Conservation (phyloP, 2,113 vertebrate species). For the Acrocephalus kingi region DNA sequence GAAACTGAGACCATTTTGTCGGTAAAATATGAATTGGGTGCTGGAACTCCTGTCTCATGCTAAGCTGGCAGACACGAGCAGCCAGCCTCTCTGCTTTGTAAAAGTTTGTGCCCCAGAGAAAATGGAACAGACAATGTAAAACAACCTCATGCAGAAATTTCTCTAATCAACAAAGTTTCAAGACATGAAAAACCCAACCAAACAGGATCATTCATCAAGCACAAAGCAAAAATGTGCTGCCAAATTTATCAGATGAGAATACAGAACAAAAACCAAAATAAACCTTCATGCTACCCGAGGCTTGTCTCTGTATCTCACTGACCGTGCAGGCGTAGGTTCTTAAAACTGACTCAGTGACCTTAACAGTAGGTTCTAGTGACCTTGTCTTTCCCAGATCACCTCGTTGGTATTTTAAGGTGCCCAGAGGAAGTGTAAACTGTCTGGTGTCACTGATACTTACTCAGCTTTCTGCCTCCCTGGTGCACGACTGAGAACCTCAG, state of each 20-base stretch:
- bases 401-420: background rate
- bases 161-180: background rate
- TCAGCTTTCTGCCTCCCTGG: background rate
- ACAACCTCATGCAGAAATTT: background rate
- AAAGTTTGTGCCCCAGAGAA: background rate
- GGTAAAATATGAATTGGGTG: background rate
- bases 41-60: background rate
- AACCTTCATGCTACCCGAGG: rapidly evolving
- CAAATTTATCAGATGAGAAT: background rate
- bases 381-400: background rate
- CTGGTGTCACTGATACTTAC: background rate
- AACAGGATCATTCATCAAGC: background rate
- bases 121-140: background rate
- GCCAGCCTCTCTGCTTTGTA: background rate
- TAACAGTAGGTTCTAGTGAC: background rate
- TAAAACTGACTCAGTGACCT: background rate
- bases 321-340: rapidly evolving
- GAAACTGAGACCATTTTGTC: background rate
- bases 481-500: background rate
- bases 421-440: background rate
- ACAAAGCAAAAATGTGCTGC: background rate
- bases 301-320: background rate
- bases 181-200: background rate
- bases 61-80: background rate
- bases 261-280: background rate